Conservation (phyloP, 2,888 invertebrate genomes). For the Tholera decimalis region DNA sequence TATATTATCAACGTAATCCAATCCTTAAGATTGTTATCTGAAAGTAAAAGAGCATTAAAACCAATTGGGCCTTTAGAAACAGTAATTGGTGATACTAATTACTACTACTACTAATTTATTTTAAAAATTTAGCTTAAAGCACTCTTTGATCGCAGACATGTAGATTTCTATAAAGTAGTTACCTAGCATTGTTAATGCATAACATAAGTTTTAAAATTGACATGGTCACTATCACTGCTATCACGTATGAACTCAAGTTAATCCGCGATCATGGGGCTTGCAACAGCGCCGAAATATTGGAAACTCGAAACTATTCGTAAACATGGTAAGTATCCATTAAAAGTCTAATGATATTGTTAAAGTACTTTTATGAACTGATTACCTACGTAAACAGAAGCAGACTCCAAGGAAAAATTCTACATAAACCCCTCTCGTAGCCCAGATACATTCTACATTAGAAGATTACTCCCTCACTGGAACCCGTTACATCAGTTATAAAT, state of each 20-base stretch:
- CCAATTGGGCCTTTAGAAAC: conserved; percentile 12
- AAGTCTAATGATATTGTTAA: no score
- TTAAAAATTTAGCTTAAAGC: no score
- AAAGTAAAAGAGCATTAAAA: conserved; percentile 1
- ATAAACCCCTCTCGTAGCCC: conserved; percentile 28
- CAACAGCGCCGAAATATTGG: no score
- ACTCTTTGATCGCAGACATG: no score
- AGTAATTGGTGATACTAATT: background rate
- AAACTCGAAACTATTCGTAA: no score
- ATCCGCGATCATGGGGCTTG: no score
- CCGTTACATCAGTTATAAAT: conserved; percentile 81
- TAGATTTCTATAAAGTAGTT: background rate
- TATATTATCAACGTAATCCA: background rate
- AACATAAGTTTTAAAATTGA: no score
- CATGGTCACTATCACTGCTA: no score
- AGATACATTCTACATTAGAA: conserved; percentile 64
- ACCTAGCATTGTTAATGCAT: no score
- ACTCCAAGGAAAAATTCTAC: conserved; percentile 35
- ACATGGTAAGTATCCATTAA: no score
- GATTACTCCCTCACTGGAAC: conserved; percentile 62
- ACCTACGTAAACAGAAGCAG: conserved; percentile 14
- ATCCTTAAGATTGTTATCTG: conserved; percentile 13
- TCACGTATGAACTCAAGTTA: no score
- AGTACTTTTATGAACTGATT: conserved; percentile 1
- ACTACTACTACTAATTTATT: no score